Base-by-base conservation (phyloP, 2,113 vertebrate genomes). In the Isichthys henryi region DNA sequence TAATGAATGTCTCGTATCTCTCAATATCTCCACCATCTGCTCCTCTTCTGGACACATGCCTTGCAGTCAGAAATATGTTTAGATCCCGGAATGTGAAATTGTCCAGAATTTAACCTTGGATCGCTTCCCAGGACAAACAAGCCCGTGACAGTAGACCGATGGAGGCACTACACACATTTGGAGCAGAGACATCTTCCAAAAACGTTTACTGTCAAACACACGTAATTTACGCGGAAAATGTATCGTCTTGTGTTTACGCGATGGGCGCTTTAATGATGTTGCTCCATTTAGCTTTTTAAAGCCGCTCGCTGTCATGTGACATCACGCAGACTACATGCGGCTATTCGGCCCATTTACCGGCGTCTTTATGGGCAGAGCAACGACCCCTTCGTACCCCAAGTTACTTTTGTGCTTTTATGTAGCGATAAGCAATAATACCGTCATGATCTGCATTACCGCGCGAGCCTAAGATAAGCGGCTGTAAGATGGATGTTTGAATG, bases 61-160 rank as follows among this genome's bases (percentile, higher is more conserved):
- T 62, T 56, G 11, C 52, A 52, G 48, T 77, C 86, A 87, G 62
- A 90, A 77, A 87, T 46, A 80, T 90, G 86, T 58, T 84, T 86
- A 43, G 31, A 52, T 53, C 70, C n/a, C 45, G n/a, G 90, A 82
- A 74, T 77, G 84, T 89, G 90, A 92, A 87, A 90, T 66, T 86
- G 89, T 91, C 88, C 89, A 91, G 82, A 83, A 89, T 86, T 46
- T 87, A 89, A 88, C 86, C 89, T 62, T 87, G 88, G 90, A 56
- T 87, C 31, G 21, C 58, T 91, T 92, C 91, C 91, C 91, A 91
- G 88, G 89, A 77, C 74, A 82, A 31, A 45, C 35, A 58, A 89
- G 80, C 91, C 66, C 89, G 66, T 80, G 90, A 87, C 89, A 92
- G 70, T n/a, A 80, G 88, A 88, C 88, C 74, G 46, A 45, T 52